phyloP scores from a whole-genome alignment of 2,888 invertebrate genomes.

The Philhelius pedissequus region DNA sequence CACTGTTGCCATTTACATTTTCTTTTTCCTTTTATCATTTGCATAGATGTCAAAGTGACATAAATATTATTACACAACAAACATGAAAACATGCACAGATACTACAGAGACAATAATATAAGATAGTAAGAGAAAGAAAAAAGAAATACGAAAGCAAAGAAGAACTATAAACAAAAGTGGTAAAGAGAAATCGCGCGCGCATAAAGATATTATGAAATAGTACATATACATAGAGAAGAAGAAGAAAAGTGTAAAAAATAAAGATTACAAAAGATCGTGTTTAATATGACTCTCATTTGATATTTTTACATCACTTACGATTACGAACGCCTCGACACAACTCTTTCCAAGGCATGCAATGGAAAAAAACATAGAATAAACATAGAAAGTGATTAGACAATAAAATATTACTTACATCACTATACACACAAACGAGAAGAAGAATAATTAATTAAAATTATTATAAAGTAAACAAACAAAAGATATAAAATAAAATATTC shows the following conservation, averaged over 20 bases:
- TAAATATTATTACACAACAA: conserved; percentile 33
- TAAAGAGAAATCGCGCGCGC: conserved; percentile 44
- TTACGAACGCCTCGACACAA: conserved; percentile 1
- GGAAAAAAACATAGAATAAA: conserved; percentile 10
- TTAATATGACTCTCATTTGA: background rate
- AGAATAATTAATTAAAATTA: conserved; percentile 51
- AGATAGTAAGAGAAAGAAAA: background rate
- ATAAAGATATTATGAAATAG: conserved; percentile 32
- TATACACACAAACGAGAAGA: conserved; percentile 33
- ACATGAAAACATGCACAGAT: conserved; percentile 25
- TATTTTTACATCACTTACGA: conserved; percentile 4
- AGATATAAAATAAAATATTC: conserved; percentile 47
- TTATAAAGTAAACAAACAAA: conserved; percentile 14
- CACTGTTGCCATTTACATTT: background rate
- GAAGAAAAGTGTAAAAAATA: background rate
- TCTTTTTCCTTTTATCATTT: background rate
- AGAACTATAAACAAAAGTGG: conserved; percentile 54
- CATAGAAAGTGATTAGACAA: conserved; percentile 45
- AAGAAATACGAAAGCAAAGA: background rate
- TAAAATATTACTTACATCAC: conserved; percentile 55
- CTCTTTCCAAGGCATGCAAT: conserved; percentile 18
- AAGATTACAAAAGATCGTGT: conserved; percentile 3
- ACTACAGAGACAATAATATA: too few species aligned
- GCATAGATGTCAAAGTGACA: conserved; percentile 23
- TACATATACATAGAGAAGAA: too few species aligned